A percentile compares a stretch with the other conserved stretches of the same genome.
Conservation (phyloP, 1,140 invertebrate species). For the Scylla paramamosain region DNA sequence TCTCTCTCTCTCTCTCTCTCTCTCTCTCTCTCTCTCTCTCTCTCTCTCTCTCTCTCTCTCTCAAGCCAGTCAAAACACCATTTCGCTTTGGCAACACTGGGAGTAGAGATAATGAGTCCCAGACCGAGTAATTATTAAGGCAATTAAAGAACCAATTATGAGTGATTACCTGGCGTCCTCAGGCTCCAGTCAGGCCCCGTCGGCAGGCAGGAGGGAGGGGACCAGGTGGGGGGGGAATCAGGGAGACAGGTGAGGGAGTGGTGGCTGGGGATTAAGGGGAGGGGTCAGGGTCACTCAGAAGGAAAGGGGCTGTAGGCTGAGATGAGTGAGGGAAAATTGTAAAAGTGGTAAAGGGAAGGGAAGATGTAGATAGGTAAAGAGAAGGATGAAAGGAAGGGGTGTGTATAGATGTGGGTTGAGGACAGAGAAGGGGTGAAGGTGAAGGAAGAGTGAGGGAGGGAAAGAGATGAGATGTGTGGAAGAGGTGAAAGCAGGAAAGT, state of each 20-base stretch:
- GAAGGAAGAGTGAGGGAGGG: background rate
- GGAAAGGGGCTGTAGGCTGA: background rate
- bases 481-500: background rate
- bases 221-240: too few species aligned
- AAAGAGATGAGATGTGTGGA: background rate
- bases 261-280: background rate
- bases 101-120: constrained; percentile 67
- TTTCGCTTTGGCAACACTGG: constrained; percentile 58
- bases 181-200: background rate
- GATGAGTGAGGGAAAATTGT: too few species aligned
- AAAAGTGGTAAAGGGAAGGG: too few species aligned
- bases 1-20: background rate
- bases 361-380: too few species aligned
- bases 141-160: constrained; percentile 71
- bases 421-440: background rate
- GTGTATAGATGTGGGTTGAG: background rate
- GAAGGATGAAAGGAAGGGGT: too few species aligned
- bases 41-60: constrained; percentile 46
- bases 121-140: constrained; percentile 72
- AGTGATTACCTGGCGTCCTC: constrained; percentile 54
- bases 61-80: background rate
- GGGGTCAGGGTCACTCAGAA: background rate
- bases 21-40: background rate
- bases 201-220: background rate
- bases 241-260: background rate